Base-by-base conservation (phyloP, 2,888 invertebrate species). In the Hypselothyrea guttata region DNA sequence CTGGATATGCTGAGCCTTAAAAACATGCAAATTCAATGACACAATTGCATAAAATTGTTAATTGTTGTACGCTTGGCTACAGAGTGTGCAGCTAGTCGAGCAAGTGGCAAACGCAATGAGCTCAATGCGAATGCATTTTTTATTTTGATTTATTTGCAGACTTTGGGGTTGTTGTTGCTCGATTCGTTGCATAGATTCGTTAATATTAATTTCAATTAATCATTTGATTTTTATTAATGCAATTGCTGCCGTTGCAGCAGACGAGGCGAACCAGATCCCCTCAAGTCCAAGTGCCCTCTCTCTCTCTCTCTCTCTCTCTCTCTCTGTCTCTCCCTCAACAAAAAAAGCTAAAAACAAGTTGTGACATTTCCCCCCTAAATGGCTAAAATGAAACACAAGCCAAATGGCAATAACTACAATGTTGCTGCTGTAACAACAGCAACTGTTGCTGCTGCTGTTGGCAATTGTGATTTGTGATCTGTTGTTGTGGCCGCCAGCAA, bases 361-460 rank as follows among this genome's bases (percentile, higher is more conserved):
- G 71, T 78, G 85, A 81, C 85, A 83, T 83, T 83, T 81, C 79
- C 84, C 79, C 79, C 84, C 53, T 85, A 81, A 81, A 81, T 81
- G 85, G 79, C 51, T 63, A 85, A 75, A 83, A 67, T 64, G 45
- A 71, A 51, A 72, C 74, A 83, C 82, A 71, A 69, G 65, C 55
- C 68, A 66, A 70, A 58, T 59, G 61, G 61, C 60, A 71, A 44
- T n/a, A 35, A 52, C 15, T 38, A 47, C 46, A 42, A 27, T 48
- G 35, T 44, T 48, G 34, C 40, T 49, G 44, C 52, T 47, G 7
- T 34, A 34, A 16, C 7, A 15, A 13, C 5, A 48, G 38, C n/a
- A 38, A 18, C 13, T 47, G 61, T 12, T 48, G 37, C 9, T 69
- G 54, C n/a, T 45, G 40, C 5, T 45, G 40, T 2, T 48, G 56